A percentile compares a stretch with the other conserved stretches of the same genome.
Evolutionary conservation across 2,113 vertebrate species (phyloP).

Genomic region (Equus przewalskii): DNA sequence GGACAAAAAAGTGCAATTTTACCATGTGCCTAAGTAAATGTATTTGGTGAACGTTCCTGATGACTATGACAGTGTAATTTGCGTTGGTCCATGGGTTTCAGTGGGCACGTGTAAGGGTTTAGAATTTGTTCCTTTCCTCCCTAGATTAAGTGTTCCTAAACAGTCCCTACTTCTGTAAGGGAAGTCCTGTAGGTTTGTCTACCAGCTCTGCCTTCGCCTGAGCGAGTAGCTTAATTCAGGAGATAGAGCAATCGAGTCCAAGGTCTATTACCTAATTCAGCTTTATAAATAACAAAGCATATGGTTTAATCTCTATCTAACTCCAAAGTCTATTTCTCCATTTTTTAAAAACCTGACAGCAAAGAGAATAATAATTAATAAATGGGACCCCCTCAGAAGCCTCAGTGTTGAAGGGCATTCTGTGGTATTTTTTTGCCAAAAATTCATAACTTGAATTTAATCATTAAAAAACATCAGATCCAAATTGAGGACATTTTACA

Average conservation of each 20-base stretch:
- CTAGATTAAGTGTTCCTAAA: not conserved
- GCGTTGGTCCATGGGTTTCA: not conserved
- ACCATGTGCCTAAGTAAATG: not conserved
- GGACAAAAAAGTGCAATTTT: not conserved
- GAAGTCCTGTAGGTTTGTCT: not conserved
- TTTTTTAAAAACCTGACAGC: not conserved
- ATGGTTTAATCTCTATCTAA: not conserved
- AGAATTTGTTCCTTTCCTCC: not conserved
- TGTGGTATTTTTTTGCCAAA: not conserved
- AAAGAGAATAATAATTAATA: not conserved
- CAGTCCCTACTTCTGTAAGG: accelerated
- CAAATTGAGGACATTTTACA: not conserved
- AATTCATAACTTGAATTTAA: not conserved
- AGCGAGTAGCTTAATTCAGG: not conserved
- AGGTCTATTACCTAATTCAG: not conserved
- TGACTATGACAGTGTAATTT: not conserved
- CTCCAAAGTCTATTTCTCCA: not conserved
- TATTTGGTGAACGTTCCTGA: not conserved
- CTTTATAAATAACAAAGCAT: not conserved
- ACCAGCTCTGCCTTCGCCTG: not conserved
- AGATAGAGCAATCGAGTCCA: not conserved
- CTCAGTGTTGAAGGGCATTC: not conserved
- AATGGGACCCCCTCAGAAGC: not conserved
- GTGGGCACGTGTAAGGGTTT: not conserved
- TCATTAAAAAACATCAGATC: not conserved